Base-by-base conservation (phyloP, 2,888 invertebrate species). In the Andrena haemorrhoa region DNA sequence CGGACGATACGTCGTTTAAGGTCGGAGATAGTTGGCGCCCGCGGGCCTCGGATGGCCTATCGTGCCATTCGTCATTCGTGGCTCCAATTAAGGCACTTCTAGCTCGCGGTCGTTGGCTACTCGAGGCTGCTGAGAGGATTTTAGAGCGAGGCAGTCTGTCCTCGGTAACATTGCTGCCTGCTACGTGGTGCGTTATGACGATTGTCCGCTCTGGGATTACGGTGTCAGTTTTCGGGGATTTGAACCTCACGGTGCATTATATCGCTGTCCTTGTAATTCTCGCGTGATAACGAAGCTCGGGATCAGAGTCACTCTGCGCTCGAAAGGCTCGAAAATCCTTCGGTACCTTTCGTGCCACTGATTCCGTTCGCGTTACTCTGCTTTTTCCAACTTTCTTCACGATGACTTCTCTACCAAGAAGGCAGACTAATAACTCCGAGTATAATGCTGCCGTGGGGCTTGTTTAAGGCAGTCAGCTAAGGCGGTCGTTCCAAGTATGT, bases 51-150 rank as follows among this genome's bases (percentile, higher is more conserved):
- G 68, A 23, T 41, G 41, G 41, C 41, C 70, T 73, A 66, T 64
- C 49, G 66, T 61, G 51, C 65, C 78, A 81, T 86, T 79, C 83
- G 80, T 82, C 79, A 77, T 84, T 84, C 79, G 74, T 63, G 63
- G 63, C 75, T 73, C 80, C 84, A 82, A 86, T 86, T 86, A 86
- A 82, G 75, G 51, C 71, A 61, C 69, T 61, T 76, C 60, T 70
- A 65, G 72, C 72, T 72, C 75, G 68, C 31, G 77, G 65, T 79
- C 78, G 79, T 82, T 76, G 78, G 72, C 77, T 83, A 73, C 79
- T 79, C 79, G 70, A 83, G 58, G 63, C 20, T 29, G 68, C 68
- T 82, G 29, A 73, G 74, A 83, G 79, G 60, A 75, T 85, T 73
- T 85, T 83, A 74, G 61, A 72, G 68, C 58, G 75, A 16, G n/a